phyloP scores from a whole-genome alignment of 2,888 invertebrate species.

The Heliconius ismenius region DNA sequence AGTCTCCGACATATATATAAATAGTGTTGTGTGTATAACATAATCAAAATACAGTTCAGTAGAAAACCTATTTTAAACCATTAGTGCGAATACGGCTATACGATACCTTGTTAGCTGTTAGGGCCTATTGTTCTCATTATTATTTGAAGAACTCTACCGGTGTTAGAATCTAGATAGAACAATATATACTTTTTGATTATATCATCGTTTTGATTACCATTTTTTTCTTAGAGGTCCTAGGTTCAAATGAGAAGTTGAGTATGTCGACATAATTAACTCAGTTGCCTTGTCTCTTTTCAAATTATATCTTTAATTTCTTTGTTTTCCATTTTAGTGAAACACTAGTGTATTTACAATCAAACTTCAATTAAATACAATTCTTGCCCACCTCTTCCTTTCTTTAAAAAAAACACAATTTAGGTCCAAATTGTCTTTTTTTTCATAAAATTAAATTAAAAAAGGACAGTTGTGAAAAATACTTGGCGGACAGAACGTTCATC shows the following conservation, averaged over 20 bases:
- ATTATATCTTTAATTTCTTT: neutral
- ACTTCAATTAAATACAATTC: neutral
- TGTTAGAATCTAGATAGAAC: conserved; percentile 11
- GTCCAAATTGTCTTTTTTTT: no score
- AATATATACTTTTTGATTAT: neutral
- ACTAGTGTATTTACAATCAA: neutral
- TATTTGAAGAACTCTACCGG: conserved; percentile 11
- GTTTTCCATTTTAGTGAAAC: neutral
- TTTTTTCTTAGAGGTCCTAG: neutral
- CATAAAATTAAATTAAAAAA: conserved; percentile 15
- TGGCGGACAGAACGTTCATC: conserved; percentile 18
- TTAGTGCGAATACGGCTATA: conserved; percentile 34
- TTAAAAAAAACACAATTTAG: neutral
- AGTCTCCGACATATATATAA: no score
- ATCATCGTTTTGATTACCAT: neutral
- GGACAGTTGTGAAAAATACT: neutral
- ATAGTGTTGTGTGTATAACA: neutral
- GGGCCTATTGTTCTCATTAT: conserved; percentile 26
- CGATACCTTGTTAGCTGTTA: conserved; percentile 23
- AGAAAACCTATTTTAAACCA: conserved; percentile 22
- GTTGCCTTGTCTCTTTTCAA: neutral
- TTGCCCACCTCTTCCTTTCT: neutral
- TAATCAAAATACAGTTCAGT: neutral
- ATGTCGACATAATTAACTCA: neutral
- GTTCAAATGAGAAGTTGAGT: neutral